Evolutionary conservation across 2,113 vertebrate genomes (phyloP).

Genomic region (Microtus richardsoni): DNA sequence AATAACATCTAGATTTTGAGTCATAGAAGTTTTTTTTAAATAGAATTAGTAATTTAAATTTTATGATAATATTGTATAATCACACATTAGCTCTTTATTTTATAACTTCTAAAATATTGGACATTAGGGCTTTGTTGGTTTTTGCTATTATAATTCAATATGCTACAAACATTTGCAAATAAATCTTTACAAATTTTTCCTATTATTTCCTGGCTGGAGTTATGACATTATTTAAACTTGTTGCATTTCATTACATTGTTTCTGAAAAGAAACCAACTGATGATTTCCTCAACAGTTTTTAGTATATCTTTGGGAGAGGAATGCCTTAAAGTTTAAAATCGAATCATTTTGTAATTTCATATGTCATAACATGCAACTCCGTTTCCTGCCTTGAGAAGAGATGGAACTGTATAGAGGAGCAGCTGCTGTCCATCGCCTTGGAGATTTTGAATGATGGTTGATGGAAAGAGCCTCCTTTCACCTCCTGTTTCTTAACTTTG

Average conservation of each 20-base stretch:
- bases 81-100: neutral
- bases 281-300: neutral
- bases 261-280: neutral
- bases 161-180: slow-evolving; percentile 18
- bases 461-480: neutral
- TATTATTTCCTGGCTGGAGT: neutral
- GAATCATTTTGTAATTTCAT: neutral
- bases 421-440: neutral
- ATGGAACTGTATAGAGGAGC: neutral
- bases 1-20: slow-evolving; percentile 15
- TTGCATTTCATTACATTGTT: neutral
- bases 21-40: neutral
- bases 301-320: neutral
- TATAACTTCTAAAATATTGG: slow-evolving; percentile 3
- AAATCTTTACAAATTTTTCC: neutral
- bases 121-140: neutral
- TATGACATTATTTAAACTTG: neutral
- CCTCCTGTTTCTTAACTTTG: slow-evolving; percentile 43
- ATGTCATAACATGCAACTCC: neutral
- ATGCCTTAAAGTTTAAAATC: neutral
- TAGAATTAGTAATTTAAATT: neutral
- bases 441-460: neutral
- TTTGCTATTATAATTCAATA: neutral
- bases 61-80: neutral
- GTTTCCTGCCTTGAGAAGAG: neutral